Evolutionary conservation across 1,140 invertebrate genomes (phyloP).

Genomic region (Drosophila pseudoobscura): DNA sequence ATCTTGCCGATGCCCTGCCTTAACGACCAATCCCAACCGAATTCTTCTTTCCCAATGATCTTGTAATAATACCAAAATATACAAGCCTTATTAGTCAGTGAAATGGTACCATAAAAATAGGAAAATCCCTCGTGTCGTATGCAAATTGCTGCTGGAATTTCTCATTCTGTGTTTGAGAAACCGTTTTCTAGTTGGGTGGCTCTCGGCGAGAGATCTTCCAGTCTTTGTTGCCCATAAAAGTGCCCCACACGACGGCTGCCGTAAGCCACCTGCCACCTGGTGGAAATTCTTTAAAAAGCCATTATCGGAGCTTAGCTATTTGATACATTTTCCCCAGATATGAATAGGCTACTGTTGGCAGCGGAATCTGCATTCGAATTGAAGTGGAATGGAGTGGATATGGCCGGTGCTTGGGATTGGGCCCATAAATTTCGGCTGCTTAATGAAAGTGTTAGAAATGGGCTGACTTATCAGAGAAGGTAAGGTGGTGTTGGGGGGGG

Average conservation of each 20-base stretch:
- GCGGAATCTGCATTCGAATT: constrained; percentile 73
- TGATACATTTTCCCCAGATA: constrained; percentile 49
- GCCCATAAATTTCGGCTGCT: constrained; percentile 67
- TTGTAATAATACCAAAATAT: constrained; percentile 49
- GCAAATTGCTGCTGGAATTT: constrained; percentile 56
- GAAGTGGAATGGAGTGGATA: constrained; percentile 70
- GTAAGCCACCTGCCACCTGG: constrained; percentile 26
- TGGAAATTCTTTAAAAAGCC: constrained; percentile 78
- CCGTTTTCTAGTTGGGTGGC: constrained; percentile 69
- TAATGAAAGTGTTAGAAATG: constrained; percentile 71
- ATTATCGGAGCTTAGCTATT: constrained; percentile 72
- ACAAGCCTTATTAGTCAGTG: constrained; percentile 46
- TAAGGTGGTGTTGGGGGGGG: neutral
- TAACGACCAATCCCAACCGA: too few relatives aligned
- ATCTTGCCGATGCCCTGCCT: neutral
- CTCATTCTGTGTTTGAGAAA: constrained; percentile 27
- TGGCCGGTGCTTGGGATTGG: constrained; percentile 16
- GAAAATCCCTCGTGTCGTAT: constrained; percentile 44
- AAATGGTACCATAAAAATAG: constrained; percentile 26
- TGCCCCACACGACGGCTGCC: constrained; percentile 62
- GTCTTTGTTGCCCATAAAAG: constrained; percentile 6
- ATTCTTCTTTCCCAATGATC: constrained; percentile 12
- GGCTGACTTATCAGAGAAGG: constrained; percentile 30
- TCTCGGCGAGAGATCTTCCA: constrained; percentile 8
- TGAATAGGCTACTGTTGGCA: constrained; percentile 59